These are phyloP conservation scores for Esox lucius DNA, from an alignment of 2,797 vertebrate genomes.

Conservation along the genomic window DNA sequence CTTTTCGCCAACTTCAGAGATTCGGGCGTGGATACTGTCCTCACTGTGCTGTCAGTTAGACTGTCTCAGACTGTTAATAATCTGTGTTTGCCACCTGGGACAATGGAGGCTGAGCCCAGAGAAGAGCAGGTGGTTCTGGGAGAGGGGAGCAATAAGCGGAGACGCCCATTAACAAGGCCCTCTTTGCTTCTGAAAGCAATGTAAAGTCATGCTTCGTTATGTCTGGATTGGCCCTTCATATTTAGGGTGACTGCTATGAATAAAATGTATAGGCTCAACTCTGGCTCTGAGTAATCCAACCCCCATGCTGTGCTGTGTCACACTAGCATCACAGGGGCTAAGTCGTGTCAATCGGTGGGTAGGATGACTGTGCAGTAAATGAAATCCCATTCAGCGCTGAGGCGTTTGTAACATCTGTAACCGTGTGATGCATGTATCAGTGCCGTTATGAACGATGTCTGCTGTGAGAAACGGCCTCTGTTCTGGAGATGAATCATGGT, in stretches of 20 bases:
- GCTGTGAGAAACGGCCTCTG: slow-evolving; percentile 13
- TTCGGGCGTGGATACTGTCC: not conserved
- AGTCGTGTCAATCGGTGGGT: slow-evolving; percentile 12
- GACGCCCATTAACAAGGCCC: not conserved
- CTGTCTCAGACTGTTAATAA: slow-evolving; percentile 14
- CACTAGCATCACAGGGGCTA: not conserved
- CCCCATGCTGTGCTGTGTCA: not conserved
- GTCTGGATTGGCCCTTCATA: not conserved
- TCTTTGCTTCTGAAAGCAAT: slow-evolving; percentile 4
- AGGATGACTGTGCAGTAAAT: not conserved
- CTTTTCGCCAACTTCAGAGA: not conserved
- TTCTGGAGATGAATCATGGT: slow-evolving; percentile 38
- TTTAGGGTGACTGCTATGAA: not conserved
- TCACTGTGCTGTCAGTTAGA: slow-evolving; percentile 13
- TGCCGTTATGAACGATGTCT: slow-evolving; percentile 22
- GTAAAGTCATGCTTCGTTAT: slow-evolving; percentile 14
- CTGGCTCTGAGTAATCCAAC: not conserved
- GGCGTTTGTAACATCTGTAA: slow-evolving; percentile 11
- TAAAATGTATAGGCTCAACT: not conserved
- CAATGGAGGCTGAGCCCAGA: not conserved
- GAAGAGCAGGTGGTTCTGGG: slow-evolving; percentile 15
- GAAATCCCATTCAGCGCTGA: slow-evolving; percentile 21
- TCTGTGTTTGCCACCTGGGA: slow-evolving; percentile 9
- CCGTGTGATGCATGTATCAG: slow-evolving; percentile 33
- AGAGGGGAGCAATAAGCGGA: not conserved